Conservation (phyloP, 2,888 invertebrate genomes). For the Microchrysa polita region DNA sequence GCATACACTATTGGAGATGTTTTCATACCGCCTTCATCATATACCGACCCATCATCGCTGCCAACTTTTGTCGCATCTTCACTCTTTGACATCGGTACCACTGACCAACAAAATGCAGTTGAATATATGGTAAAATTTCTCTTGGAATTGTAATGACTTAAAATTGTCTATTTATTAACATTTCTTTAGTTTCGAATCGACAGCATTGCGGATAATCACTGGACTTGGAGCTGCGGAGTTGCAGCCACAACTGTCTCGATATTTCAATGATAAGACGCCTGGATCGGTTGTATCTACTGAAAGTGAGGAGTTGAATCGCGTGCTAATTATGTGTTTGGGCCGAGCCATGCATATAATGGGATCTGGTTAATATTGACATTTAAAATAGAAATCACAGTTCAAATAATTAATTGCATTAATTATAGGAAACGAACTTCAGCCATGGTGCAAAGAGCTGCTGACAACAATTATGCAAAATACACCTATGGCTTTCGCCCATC, state of each 20-base stretch:
- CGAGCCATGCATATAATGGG: conserved; percentile 95
- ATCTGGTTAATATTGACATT: conserved; percentile 65
- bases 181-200: conserved; percentile 78
- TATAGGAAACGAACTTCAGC: conserved; percentile 63
- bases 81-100: conserved; percentile 89
- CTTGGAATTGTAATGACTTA: not conserved
- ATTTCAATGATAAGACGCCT: conserved; percentile 87
- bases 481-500: conserved; percentile 94
- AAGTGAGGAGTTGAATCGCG: conserved; percentile 93
- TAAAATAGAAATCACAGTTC: not conserved
- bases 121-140: conserved; percentile 78
- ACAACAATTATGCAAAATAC: conserved; percentile 92
- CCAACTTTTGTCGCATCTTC: conserved; percentile 89
- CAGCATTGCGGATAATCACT: conserved; percentile 84
- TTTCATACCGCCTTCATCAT: conserved; percentile 94
- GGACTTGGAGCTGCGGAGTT: conserved; percentile 95
- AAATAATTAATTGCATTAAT: not conserved
- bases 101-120: conserved; percentile 96
- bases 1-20: conserved; percentile 96
- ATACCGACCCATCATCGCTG: conserved; percentile 96
- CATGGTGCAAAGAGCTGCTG: conserved; percentile 91
- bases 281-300: conserved; percentile 83
- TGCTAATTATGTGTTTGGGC: conserved; percentile 91
- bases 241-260: conserved; percentile 90
- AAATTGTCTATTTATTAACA: conserved; percentile 53